phyloP scores from a whole-genome alignment of 2,113 vertebrate genomes.

The Eonycteris spelaea region DNA sequence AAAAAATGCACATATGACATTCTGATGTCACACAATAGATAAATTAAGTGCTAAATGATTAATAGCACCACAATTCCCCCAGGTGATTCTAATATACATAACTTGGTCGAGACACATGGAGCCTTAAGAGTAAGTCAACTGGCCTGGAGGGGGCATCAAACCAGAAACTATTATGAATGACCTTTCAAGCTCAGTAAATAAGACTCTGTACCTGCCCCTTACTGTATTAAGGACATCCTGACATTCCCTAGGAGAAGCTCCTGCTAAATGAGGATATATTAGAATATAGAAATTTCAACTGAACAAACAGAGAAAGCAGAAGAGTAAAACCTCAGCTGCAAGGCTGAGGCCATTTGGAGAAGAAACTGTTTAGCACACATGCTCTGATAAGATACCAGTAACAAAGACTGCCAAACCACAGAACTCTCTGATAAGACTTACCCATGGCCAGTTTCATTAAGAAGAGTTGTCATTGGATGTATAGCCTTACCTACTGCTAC shows the following conservation, averaged over 20 bases:
- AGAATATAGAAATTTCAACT: background rate
- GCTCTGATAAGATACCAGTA: background rate
- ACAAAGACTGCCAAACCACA: background rate
- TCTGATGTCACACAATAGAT: background rate
- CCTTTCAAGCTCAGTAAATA: background rate
- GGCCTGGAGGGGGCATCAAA: background rate
- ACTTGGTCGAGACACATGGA: background rate
- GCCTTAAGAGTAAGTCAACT: background rate
- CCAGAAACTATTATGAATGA: background rate
- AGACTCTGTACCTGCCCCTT: background rate
- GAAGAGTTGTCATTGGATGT: background rate
- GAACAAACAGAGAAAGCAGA: background rate
- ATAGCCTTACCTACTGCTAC: background rate
- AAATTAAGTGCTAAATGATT: conserved; percentile 41
- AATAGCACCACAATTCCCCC: background rate
- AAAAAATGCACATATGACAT: background rate
- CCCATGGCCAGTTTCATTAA: background rate
- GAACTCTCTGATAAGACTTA: background rate
- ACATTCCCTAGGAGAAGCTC: background rate
- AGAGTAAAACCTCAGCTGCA: background rate
- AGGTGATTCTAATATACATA: background rate
- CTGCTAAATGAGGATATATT: background rate
- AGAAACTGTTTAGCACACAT: background rate
- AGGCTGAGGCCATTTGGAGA: background rate
- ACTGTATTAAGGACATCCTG: background rate